These are phyloP conservation scores for crab-eating macaque (Macaca fascicularis) DNA, from an alignment of 2,113 vertebrate species.

Conservation along the genomic window T2T-MFA8v1.1 NC_088391.1:42344001-42344500, in stretches of 20 bases:
- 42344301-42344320: neutral
- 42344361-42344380: neutral
- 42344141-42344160: neutral
- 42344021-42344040: neutral
- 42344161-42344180: neutral
- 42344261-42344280: neutral
- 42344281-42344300: neutral
- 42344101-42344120: neutral
- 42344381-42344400: neutral
- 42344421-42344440: neutral
- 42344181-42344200: neutral
- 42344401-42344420: neutral
- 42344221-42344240: neutral
- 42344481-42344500: neutral
- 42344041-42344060: neutral
- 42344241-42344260: neutral
- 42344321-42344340: neutral
- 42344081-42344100: neutral
- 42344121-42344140: neutral
- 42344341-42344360: neutral
- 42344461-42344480: neutral
- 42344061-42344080: neutral
- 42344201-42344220: neutral
- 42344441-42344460: neutral
- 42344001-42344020: neutral